Conservation (phyloP, 2,888 invertebrate genomes). For the Athrips mouffetella region DNA sequence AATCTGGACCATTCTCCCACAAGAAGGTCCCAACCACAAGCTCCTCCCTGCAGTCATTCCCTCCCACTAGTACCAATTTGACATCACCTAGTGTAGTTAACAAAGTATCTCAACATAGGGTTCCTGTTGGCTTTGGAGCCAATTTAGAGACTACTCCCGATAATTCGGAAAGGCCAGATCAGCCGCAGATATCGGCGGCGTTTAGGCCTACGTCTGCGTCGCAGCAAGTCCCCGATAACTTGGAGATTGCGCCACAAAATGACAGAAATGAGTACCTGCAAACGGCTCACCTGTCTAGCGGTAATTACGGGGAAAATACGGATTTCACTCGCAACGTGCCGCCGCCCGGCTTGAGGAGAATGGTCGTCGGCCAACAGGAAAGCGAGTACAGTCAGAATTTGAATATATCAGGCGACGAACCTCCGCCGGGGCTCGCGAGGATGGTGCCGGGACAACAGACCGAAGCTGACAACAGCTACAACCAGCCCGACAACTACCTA, state of each 20-base stretch:
- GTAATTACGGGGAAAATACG: conserved; percentile 67
- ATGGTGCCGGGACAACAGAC: conserved; percentile 76
- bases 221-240: conserved; percentile 70
- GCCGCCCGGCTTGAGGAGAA: conserved; percentile 81
- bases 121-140: conserved; percentile 67
- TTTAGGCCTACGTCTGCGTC: conserved; percentile 43
- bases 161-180: conserved; percentile 82
- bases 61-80: conserved; percentile 49
- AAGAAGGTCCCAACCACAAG: conserved; percentile 43
- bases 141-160: conserved; percentile 83
- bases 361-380: conserved; percentile 83
- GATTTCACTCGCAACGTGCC: conserved; percentile 70
- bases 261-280: conserved; percentile 88
- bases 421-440: conserved; percentile 71
- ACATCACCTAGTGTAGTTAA: conserved; percentile 55
- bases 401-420: conserved; percentile 63
- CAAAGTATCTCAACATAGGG: conserved; percentile 53
- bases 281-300: conserved; percentile 84
- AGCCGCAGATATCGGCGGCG: conserved; percentile 45
- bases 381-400: conserved; percentile 61
- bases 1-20: conserved; percentile 68
- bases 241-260: conserved; percentile 81
- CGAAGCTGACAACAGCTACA: conserved; percentile 55
- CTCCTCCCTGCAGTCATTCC: conserved; percentile 39
- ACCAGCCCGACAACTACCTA: conserved; percentile 59